Evolutionary conservation across 2,113 vertebrate genomes (phyloP).

Genomic region (Charadrius vociferus): DNA sequence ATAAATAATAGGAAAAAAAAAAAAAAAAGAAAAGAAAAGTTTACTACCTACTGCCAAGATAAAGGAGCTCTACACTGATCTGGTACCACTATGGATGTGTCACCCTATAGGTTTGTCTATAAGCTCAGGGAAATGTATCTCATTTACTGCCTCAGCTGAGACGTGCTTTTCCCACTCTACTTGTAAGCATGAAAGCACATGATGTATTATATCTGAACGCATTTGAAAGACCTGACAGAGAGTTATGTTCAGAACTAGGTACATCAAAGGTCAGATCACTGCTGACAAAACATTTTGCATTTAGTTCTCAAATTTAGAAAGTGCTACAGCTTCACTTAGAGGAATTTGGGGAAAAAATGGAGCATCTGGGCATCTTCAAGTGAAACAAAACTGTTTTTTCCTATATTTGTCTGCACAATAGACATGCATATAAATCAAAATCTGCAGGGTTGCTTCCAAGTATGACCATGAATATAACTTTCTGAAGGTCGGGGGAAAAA

Average conservation of each 20-base stretch:
- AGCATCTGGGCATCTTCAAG: neutral
- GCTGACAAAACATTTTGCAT: neutral
- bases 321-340: neutral
- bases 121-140: neutral
- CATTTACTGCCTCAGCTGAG: neutral
- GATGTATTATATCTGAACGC: neutral
- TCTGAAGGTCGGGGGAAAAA: neutral
- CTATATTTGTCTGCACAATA: neutral
- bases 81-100: neutral
- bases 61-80: neutral
- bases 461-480: neutral
- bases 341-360: neutral
- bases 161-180: neutral
- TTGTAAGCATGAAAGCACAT: neutral
- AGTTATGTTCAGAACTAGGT: neutral
- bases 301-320: neutral
- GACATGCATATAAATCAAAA: neutral
- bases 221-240: neutral
- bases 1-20: neutral
- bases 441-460: neutral
- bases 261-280: neutral
- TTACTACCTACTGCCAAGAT: neutral
- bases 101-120: neutral
- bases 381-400: neutral
- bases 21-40: neutral